Conservation (phyloP, 2,113 vertebrate genomes). For the Anhinga anhinga region DNA sequence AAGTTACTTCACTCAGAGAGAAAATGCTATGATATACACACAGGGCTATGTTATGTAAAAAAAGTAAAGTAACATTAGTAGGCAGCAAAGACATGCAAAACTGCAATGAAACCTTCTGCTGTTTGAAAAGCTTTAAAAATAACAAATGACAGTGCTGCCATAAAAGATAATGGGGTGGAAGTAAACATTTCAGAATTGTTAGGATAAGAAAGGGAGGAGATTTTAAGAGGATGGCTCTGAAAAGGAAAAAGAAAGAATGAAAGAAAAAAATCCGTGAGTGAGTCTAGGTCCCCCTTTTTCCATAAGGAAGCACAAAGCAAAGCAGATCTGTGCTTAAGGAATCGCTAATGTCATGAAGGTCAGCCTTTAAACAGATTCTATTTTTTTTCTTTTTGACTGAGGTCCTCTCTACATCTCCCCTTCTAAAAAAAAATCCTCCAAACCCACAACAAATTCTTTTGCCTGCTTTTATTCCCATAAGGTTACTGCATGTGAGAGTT, state of each 20-base stretch:
- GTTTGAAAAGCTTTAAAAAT: constrained; percentile 54
- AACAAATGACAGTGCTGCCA: constrained; percentile 16
- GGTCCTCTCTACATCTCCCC: not conserved
- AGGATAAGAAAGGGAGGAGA: not conserved
- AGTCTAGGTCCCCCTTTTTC: not conserved
- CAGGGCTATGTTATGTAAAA: not conserved
- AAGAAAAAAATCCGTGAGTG: not conserved
- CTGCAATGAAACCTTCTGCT: constrained; percentile 10
- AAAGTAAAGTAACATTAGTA: not conserved
- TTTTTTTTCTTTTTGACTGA: not conserved
- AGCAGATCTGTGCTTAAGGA: not conserved
- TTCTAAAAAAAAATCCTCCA: not conserved
- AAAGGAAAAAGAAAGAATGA: not conserved
- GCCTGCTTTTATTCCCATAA: not conserved
- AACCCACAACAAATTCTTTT: not conserved
- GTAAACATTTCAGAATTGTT: constrained; percentile 29
- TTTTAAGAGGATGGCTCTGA: not conserved
- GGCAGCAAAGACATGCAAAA: constrained; percentile 33
- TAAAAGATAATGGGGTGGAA: constrained; percentile 49
- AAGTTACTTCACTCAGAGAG: not conserved
- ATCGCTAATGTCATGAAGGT: not conserved
- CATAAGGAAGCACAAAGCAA: not conserved
- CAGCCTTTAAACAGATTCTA: not conserved
- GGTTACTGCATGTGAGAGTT: not conserved
- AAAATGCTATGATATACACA: not conserved